Percentiles rank a stretch among this genome's conserved stretches.
phyloP scores from a whole-genome alignment of 2,888 invertebrate genomes.

The Drosophila mettleri region DNA sequence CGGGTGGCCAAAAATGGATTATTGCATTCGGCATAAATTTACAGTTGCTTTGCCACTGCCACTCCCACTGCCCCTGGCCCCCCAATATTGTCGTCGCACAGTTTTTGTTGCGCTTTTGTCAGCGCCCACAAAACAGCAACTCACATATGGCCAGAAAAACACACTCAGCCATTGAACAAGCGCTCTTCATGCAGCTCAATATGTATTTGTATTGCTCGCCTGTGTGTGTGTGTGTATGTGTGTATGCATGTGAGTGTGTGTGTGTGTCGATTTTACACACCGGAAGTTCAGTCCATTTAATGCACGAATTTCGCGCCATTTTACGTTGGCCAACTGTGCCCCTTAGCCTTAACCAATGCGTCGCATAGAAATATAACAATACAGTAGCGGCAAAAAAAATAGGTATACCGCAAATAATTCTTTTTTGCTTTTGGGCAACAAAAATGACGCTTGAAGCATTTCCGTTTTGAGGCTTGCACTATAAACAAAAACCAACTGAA shows the following conservation, averaged over 20 bases:
- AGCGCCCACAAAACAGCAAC: constrained; percentile 49
- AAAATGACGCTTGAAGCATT: constrained; percentile 56
- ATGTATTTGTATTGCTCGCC: constrained; percentile 23
- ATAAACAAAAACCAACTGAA: constrained; percentile 42
- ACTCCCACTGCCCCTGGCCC: not conserved
- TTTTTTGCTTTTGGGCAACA: constrained; percentile 9
- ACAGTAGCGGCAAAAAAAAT: constrained; percentile 40
- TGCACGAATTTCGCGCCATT: constrained; percentile 81
- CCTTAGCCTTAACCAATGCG: constrained; percentile 17
- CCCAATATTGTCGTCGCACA: not conserved
- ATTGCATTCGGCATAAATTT: constrained; percentile 84
- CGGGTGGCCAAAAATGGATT: constrained; percentile 85
- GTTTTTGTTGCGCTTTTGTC: constrained; percentile 25
- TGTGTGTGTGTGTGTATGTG: constrained; percentile 4
- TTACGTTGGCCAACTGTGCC: constrained; percentile 61
- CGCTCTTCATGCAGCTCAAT: constrained; percentile 35
- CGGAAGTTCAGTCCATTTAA: constrained; percentile 83
- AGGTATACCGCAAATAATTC: constrained; percentile 64
- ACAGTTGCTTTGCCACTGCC: constrained; percentile 55
- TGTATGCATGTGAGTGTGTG: too few species aligned
- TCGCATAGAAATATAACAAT: constrained; percentile 26
- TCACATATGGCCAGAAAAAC: constrained; percentile 54
- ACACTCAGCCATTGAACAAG: constrained; percentile 37
- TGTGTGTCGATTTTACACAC: constrained; percentile 66
- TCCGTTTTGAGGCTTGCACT: constrained; percentile 61